Evolutionary conservation across 2,888 invertebrate genomes (phyloP).

Genomic region (Saturnia japonica): DNA sequence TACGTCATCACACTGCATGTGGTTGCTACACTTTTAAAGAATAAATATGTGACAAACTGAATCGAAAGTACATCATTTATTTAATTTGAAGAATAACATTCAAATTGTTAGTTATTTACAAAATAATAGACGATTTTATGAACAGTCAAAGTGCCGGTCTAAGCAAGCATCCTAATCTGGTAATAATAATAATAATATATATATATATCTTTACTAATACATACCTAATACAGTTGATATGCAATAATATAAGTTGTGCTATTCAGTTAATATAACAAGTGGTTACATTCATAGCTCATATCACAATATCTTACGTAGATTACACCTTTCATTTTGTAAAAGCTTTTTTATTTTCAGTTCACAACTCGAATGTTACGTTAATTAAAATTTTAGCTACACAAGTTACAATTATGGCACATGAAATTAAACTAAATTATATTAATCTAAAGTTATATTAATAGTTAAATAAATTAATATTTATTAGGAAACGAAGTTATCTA

Average conservation of each 20-base stretch:
- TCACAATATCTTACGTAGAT: constrained; percentile 81
- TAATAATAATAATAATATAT: constrained; percentile 5
- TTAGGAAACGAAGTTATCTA: constrained; percentile 18
- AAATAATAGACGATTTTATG: constrained; percentile 46
- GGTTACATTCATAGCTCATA: constrained; percentile 71
- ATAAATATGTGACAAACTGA: constrained; percentile 45
- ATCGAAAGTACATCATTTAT: background rate
- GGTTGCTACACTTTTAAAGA: constrained; percentile 18
- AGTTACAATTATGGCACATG: constrained; percentile 69
- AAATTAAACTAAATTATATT: constrained; percentile 57
- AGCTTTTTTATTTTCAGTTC: constrained; percentile 73
- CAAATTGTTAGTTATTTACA: constrained; percentile 33
- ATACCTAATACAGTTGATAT: constrained; percentile 72
- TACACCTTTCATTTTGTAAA: constrained; percentile 65
- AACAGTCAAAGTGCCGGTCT: constrained; percentile 30
- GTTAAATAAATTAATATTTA: constrained; percentile 31
- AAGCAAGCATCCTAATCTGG: constrained; percentile 50
- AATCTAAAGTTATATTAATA: constrained; percentile 31
- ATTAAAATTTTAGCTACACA: constrained; percentile 55
- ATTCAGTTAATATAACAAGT: constrained; percentile 74
- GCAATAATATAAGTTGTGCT: constrained; percentile 77
- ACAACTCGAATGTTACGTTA: constrained; percentile 75
- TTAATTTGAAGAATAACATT: constrained; percentile 3
- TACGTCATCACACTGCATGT: background rate
- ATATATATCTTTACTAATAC: constrained; percentile 46